Evolutionary conservation across 2,113 vertebrate genomes (phyloP).

Genomic region (Melanostigma gelatinosum): DNA sequence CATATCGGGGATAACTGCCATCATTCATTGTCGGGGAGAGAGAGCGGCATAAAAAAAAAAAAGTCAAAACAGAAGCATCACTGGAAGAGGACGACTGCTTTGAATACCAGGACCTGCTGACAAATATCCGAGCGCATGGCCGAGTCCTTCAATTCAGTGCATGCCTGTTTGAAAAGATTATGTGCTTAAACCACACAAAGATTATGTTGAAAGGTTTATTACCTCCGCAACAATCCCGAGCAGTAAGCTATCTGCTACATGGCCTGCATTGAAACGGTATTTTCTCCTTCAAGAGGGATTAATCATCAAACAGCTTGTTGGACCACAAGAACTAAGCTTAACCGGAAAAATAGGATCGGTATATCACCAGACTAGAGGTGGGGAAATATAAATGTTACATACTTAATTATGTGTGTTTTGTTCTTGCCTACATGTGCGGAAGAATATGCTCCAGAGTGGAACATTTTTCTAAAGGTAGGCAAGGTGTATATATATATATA

Average conservation of each 20-base stretch:
- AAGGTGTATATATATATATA: too few relatives aligned
- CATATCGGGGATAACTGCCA: constrained; percentile 64
- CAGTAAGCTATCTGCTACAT: constrained; percentile 20
- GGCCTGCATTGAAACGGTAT: constrained; percentile 24
- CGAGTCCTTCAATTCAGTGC: background rate
- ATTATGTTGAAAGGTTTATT: constrained; percentile 23
- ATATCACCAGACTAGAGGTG: background rate
- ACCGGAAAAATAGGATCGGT: constrained; percentile 20
- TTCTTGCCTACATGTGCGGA: background rate
- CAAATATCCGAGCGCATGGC: background rate
- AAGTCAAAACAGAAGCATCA: constrained; percentile 25
- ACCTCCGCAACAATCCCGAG: background rate
- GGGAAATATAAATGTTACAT: constrained; percentile 7
- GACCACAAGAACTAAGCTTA: constrained; percentile 17
- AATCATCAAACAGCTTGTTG: constrained; percentile 35
- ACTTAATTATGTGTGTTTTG: background rate
- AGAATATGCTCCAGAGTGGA: background rate
- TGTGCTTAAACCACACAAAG: constrained; percentile 22
- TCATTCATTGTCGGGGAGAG: constrained; percentile 45
- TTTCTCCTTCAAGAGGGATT: constrained; percentile 38
- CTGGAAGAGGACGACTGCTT: background rate
- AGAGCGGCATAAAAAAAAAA: constrained; percentile 20
- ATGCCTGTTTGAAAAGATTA: constrained; percentile 27
- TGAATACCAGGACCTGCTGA: constrained; percentile 14
- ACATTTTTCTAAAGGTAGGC: background rate